Evolutionary conservation across 1,140 invertebrate genomes (phyloP), one percentile per base, ranked within the genome.

Genomic region (Brachionus rubens): DNA sequence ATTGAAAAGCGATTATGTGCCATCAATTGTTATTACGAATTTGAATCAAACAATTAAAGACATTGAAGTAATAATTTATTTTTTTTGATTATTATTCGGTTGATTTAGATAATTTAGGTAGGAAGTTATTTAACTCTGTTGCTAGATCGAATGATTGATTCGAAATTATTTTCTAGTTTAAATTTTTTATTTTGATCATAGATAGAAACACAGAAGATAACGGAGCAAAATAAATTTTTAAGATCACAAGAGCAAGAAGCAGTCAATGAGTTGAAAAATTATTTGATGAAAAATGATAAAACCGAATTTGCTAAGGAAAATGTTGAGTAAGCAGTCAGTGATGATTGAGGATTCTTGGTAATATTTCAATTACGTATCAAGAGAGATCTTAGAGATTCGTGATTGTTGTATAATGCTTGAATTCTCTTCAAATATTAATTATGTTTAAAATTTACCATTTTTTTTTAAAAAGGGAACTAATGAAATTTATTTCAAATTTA

Each of bases 1-100:
- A 21, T 21, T 72, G 9, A 72, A 50, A 33, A 48, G n/a, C 21
- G 46, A 72, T 33, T 72, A 50, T 54, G 68, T 72, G 9, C 68
- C 68, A 10, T 21, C 28, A 2, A 46, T 72, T 16, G 68, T 72
- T 21, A 41, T 72, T 24, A 3, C 21, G n/a, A 72, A 72, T 50
- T 40, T 72, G n/a, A 54, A 50, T 40, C 68, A 72, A 21, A 72
- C 46, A 0, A 72, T 72, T 24, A 72, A 72, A 50, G 68, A 72
- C 24, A 54, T 54, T 40, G 68, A 72, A 33, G 68, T 72, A 26
- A 24, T n/a, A n/a, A n/a, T 28, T 14, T 30, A 5, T 16, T 28
- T n/a, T 28, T 1, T n/a, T 43, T 43, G 21, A 26, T 26, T 65
- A 43, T 43, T 43, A 24, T 9, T 36, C 4, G 9, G 10, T 21